These are phyloP conservation scores for Drosophila hydei DNA, from an alignment of 1,140 invertebrate genomes.

Conservation along the genomic window DNA sequence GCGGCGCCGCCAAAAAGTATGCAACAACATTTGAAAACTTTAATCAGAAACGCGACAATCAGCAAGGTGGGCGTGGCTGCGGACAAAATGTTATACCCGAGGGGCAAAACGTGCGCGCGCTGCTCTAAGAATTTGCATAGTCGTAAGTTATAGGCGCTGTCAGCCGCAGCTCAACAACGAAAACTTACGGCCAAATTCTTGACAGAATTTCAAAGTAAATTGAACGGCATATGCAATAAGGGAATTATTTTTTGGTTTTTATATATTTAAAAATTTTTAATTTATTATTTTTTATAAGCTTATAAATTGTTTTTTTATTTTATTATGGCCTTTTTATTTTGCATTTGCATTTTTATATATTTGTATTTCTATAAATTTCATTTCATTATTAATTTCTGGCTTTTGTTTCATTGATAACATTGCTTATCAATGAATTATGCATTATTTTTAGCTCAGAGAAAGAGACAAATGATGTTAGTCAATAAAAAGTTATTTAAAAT, in stretches of 20 bases:
- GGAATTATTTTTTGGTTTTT: neutral
- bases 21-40: conserved; percentile 34
- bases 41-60: conserved; percentile 17
- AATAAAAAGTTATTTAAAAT: no score
- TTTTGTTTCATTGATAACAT: no score
- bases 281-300: neutral
- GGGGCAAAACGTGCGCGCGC: neutral
- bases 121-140: conserved; percentile 6
- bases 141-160: conserved; percentile 13
- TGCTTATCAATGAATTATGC: no score
- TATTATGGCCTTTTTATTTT: no score
- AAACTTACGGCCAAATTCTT: conserved; percentile 1
- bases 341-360: no score
- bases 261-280: neutral
- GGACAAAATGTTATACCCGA: neutral
- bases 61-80: neutral
- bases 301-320: no score
- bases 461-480: no score
- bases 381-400: no score
- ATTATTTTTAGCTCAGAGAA: no score
- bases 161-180: conserved; percentile 4
- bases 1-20: conserved; percentile 35
- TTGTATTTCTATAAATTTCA: no score
- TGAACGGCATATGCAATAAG: neutral
- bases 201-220: neutral